These are phyloP conservation scores for Arvicanthis niloticus DNA, from an alignment of 2,113 vertebrate species.

Conservation along the genomic window DNA sequence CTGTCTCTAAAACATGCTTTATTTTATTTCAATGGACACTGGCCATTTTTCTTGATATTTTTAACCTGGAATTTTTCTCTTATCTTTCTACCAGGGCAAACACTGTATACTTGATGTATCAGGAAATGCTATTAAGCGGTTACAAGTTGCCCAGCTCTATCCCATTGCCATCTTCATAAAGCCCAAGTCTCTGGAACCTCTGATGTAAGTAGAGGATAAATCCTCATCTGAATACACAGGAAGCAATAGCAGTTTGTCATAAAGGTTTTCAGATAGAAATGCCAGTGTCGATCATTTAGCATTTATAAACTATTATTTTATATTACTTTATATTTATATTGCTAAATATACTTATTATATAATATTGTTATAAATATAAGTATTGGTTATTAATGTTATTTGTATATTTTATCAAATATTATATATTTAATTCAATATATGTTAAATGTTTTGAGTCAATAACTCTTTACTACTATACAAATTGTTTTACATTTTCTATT, in stretches of 20 bases:
- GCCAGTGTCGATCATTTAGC: not conserved
- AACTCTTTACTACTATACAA: constrained; percentile 34
- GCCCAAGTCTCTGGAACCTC: constrained; percentile 94
- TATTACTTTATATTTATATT: too few relatives aligned
- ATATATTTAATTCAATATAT: too few relatives aligned
- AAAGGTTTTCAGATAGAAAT: not conserved
- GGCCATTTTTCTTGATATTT: constrained; percentile 51
- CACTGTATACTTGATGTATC: constrained; percentile 99
- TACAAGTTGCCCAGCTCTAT: constrained; percentile 99
- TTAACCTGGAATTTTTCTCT: constrained; percentile 70
- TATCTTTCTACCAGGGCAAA: constrained; percentile 92
- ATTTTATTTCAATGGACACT: constrained; percentile 14
- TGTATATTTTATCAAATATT: too few relatives aligned
- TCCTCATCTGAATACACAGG: not conserved
- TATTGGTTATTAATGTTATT: too few relatives aligned
- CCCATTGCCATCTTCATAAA: constrained; percentile 99
- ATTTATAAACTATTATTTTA: not conserved
- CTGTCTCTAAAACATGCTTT: not conserved
- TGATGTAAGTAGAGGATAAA: constrained; percentile 94
- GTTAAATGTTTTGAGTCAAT: constrained; percentile 12
- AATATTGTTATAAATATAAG: too few relatives aligned
- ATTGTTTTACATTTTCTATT: not conserved
- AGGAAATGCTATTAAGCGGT: constrained; percentile 98
- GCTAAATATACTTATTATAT: too few relatives aligned
- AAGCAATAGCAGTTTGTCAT: not conserved